A percentile compares a stretch with the other conserved stretches of the same genome.
phyloP scores from a whole-genome alignment of 1,140 invertebrate genomes.

The Paraescarpia echinospica region DNA sequence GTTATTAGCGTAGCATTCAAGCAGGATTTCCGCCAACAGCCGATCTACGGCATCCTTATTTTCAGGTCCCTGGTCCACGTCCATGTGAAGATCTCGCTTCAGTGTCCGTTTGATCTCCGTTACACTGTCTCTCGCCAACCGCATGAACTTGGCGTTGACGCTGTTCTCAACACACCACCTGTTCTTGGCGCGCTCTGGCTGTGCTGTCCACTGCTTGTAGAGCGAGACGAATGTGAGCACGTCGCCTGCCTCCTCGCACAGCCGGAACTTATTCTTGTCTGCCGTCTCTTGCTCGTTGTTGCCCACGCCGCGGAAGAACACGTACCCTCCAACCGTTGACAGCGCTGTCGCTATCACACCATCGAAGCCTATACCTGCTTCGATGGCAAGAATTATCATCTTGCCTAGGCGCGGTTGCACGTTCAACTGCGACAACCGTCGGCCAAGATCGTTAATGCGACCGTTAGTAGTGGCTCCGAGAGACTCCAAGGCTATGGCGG shows the following conservation, averaged over 20 bases:
- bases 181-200: background rate
- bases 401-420: conserved; percentile 3
- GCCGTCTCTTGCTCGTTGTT: background rate
- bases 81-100: background rate
- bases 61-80: background rate
- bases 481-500: background rate
- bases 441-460: background rate
- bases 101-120: background rate
- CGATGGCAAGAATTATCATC: background rate
- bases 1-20: background rate
- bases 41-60: background rate
- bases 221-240: background rate
- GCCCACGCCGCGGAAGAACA: background rate
- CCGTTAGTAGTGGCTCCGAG: background rate
- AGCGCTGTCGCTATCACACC: background rate
- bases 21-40: background rate
- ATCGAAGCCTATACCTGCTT: background rate
- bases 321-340: background rate
- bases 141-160: background rate
- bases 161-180: background rate
- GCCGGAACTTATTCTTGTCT: background rate
- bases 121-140: background rate
- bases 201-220: background rate
- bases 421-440: background rate
- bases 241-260: background rate